Conservation (phyloP, 2,113 vertebrate species). For the Ceyx cyanopectus region DNA sequence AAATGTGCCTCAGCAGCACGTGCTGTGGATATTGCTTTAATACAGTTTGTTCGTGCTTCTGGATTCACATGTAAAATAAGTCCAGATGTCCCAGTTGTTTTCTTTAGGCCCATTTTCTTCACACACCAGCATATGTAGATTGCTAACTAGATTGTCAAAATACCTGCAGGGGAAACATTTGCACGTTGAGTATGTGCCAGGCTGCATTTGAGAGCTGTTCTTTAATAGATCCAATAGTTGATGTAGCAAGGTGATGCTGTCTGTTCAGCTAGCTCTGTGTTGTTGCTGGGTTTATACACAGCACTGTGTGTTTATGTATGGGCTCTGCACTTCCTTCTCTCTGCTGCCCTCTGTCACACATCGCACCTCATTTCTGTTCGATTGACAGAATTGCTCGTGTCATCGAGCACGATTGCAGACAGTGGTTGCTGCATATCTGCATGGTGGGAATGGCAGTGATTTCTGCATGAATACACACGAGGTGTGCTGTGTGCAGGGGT, state of each 20-base stretch:
- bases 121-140: background rate
- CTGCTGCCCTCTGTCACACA: background rate
- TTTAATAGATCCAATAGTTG: background rate
- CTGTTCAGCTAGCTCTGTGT: background rate
- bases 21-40: background rate
- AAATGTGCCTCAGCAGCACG: background rate
- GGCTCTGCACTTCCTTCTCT: background rate
- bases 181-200: background rate
- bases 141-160: background rate
- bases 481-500: slow-evolving; percentile 40
- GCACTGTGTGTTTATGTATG: background rate
- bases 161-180: background rate
- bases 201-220: background rate
- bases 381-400: background rate
- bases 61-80: background rate
- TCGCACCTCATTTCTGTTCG: background rate
- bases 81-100: background rate
- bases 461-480: background rate
- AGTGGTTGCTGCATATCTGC: background rate
- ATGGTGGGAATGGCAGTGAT: background rate
- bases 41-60: background rate
- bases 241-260: background rate
- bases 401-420: background rate
- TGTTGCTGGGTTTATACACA: background rate
- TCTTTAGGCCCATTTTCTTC: background rate